Evolutionary conservation across 2,113 vertebrate genomes (phyloP).

Genomic region (Piprites chloris): DNA sequence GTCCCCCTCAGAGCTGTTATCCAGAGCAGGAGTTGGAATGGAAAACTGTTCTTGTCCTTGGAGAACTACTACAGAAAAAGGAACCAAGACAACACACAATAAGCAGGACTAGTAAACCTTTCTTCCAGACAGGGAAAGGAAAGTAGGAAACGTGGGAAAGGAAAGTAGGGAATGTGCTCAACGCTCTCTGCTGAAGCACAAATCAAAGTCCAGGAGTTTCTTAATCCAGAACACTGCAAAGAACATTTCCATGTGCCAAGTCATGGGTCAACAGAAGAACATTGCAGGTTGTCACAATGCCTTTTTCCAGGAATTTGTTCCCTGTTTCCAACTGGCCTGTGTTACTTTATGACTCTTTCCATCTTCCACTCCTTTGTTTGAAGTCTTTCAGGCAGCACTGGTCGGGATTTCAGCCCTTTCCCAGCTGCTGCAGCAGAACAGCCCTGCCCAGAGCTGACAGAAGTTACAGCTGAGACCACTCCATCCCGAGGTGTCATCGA

Average conservation of each 20-base stretch:
- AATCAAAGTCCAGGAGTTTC: background rate
- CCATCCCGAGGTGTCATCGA: background rate
- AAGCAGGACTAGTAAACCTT: background rate
- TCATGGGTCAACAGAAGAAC: background rate
- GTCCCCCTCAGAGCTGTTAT: background rate
- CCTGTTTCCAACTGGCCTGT: constrained; percentile 3
- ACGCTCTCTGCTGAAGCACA: background rate
- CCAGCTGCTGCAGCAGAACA: background rate
- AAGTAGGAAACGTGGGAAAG: background rate
- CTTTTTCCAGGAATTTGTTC: constrained; percentile 25
- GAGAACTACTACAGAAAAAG: background rate
- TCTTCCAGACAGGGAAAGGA: background rate
- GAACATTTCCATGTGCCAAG: constrained; percentile 41
- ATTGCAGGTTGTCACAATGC: background rate
- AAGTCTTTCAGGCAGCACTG: background rate
- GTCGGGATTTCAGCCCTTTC: background rate
- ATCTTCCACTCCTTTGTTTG: background rate
- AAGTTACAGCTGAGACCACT: background rate
- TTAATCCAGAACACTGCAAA: constrained; percentile 3
- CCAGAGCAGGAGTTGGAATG: background rate
- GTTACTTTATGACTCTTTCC: background rate
- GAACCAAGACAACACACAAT: background rate
- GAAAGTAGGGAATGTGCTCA: background rate
- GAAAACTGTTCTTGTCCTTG: background rate
- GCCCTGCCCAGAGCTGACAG: background rate